Evolutionary conservation across 64 coral and sea anemone genomes (phyloP), one percentile per base, ranked within the genome.

Genomic region (Cladopsammia gracilis): DNA sequence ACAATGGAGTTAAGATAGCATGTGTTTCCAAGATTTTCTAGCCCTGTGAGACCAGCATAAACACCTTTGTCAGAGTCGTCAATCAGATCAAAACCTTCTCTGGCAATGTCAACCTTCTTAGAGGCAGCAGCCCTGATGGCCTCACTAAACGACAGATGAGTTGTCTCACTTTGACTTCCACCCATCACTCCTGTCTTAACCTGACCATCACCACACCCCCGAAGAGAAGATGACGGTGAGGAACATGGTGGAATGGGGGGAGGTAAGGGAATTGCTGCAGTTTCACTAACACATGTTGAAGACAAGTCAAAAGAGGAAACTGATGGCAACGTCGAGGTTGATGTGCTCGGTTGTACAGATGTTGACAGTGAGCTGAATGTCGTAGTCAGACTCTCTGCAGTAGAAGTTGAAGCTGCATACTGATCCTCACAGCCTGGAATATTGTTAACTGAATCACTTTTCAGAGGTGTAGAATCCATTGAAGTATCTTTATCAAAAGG

Each of bases 1-100:
- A 96, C 60, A 50, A 96, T 96, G 20, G 95, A 96, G 71, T 96
- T 96, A 20, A 96, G 68, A 75, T 96, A 96, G 43, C 95, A 96
- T 13, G 95, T 96, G 49, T 96, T 96, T 57, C 95, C 95, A 19
- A 96, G 78, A 44, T 96, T 96, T 22, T 96, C 95, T 26, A 96
- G 86, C 0, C 95, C 95, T 49, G 95, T 96, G 14, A 89, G 91
- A 52, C 95, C 95, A 18, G 75, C 10, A 58, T 89, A 72, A 15
- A 34, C 50, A 73, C 66, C 25, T 5, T 77, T 45, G 18, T 22
- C 49, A 34, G n/a, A 58, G 20, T 58, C 73, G 0, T 73, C 72
- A 42, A 62, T 15, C 25, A 78, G 70, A 77, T 78, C 74, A 69
- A 70, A 78, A 70, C 44, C 52, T 6, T 16, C 49, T 25, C 10